Evolutionary conservation across 2,797 vertebrate genomes (phyloP).

Genomic region (Myotis planiceps): DNA sequence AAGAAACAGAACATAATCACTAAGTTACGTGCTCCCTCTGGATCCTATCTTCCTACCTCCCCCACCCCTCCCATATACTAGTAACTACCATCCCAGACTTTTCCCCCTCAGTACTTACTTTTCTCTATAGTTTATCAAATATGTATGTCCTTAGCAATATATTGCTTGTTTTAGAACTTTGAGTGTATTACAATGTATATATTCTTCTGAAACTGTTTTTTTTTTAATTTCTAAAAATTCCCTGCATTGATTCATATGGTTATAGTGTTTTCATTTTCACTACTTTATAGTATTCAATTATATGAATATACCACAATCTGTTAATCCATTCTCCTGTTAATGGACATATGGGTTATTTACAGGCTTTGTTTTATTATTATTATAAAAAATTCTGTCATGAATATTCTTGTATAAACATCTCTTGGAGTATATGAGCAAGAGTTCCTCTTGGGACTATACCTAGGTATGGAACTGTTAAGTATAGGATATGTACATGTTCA

Average conservation of each 20-base stretch:
- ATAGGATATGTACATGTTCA: background rate
- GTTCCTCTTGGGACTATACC: background rate
- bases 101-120: background rate
- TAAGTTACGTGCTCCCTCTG: background rate
- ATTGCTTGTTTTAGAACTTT: constrained; percentile 1
- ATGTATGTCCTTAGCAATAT: background rate
- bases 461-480: background rate
- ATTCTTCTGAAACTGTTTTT: background rate
- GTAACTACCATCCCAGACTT: background rate
- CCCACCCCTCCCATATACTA: background rate
- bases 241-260: background rate
- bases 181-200: background rate
- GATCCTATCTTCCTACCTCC: background rate
- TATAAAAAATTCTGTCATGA: background rate
- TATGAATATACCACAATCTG: background rate
- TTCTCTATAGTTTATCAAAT: background rate
- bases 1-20: background rate
- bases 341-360: background rate
- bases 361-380: background rate
- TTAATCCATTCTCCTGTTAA: background rate
- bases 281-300: background rate
- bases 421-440: background rate
- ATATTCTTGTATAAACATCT: background rate
- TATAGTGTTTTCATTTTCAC: constrained; percentile 7
- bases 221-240: background rate